phyloP scores from a whole-genome alignment of 1,140 invertebrate genomes.

The Formica exsecta region DNA sequence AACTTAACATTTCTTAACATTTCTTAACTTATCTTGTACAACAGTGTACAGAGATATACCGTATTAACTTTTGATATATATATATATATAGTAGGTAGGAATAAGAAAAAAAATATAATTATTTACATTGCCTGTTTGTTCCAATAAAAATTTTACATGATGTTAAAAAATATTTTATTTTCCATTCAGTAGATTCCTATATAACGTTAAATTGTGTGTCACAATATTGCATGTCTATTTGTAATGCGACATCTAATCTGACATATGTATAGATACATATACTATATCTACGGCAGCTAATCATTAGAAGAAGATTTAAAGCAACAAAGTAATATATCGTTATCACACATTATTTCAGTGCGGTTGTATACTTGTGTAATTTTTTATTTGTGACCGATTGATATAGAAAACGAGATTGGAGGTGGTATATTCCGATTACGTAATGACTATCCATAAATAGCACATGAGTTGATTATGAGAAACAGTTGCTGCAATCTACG shows the following conservation, averaged over 20 bases:
- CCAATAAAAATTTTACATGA: no score
- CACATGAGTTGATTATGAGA: not conserved
- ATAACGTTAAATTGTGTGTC: not conserved
- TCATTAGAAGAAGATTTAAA: not conserved
- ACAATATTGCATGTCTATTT: not conserved
- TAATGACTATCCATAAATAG: slow-evolving; percentile 4
- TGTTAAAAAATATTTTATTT: no score
- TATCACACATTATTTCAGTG: not conserved
- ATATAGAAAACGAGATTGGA: not conserved
- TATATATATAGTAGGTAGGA: no score
- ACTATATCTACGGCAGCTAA: not conserved
- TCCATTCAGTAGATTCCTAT: no score
- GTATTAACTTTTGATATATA: no score
- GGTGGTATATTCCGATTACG: not conserved
- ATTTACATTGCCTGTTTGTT: no score
- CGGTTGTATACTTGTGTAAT: not conserved
- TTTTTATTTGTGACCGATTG: not conserved
- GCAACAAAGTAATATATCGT: not conserved
- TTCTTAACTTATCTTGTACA: no score
- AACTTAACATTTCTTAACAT: no score
- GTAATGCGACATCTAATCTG: not conserved
- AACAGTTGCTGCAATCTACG: not conserved
- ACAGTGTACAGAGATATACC: no score
- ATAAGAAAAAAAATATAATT: no score
- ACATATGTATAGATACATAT: not conserved